Conservation (phyloP, 2,113 vertebrate species). For the Stegastes partitus region DNA sequence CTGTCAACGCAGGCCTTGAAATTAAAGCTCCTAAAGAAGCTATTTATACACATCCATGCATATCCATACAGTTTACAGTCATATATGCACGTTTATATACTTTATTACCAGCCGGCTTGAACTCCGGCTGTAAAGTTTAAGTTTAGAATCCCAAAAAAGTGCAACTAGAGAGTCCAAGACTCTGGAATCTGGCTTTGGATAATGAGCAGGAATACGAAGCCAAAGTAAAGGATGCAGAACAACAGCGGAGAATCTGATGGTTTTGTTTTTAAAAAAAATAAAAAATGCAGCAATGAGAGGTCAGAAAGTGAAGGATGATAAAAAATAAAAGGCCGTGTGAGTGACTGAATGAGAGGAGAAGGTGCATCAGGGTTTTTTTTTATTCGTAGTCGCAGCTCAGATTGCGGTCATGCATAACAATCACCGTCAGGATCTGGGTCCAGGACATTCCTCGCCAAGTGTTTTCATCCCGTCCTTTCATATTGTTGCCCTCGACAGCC, state of each 20-base stretch:
- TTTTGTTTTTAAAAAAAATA: too few relatives aligned
- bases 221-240: conserved; percentile 40
- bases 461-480: conserved; percentile 4
- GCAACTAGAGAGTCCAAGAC: conserved; percentile 8
- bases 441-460: conserved; percentile 40
- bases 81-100: not conserved
- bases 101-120: conserved; percentile 3
- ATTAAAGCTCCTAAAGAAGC: not conserved
- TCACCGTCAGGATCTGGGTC: conserved; percentile 17
- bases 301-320: not conserved
- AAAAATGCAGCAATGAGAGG: not conserved
- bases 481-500: not conserved
- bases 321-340: not conserved
- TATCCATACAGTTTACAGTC: too few relatives aligned
- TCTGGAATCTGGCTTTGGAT: conserved; percentile 22
- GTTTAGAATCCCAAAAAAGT: conserved; percentile 57
- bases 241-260: not conserved
- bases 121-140: conserved; percentile 40
- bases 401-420: conserved; percentile 41
- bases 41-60: not conserved
- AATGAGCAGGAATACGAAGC: conserved; percentile 59
- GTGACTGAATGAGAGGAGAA: not conserved
- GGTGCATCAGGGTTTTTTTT: not conserved
- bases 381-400: conserved; percentile 46
- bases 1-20: not conserved